Percentiles rank a stretch among this genome's conserved stretches.
Evolutionary conservation across 2,113 vertebrate genomes (phyloP).

Genomic region (Alces alces): DNA sequence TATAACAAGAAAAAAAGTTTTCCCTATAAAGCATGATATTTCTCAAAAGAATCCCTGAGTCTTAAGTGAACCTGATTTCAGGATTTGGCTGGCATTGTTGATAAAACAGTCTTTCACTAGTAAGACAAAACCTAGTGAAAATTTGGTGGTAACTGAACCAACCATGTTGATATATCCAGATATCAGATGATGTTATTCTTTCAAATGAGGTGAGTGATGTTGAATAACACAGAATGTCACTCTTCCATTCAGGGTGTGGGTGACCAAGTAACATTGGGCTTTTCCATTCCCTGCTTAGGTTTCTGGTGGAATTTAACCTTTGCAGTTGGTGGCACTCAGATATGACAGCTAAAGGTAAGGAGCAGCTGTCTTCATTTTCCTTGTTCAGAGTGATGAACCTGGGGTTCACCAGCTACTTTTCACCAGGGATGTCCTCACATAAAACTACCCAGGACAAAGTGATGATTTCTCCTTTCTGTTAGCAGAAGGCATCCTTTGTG

Average conservation of each 20-base stretch:
- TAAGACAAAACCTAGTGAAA: not conserved
- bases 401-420: not conserved
- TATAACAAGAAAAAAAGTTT: not conserved
- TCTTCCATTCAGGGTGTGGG: not conserved
- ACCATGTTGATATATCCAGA: not conserved
- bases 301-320: slow-evolving; percentile 98
- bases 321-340: slow-evolving; percentile 97
- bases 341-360: slow-evolving; percentile 91
- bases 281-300: slow-evolving; percentile 83
- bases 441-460: not conserved
- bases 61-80: not conserved
- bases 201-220: not conserved
- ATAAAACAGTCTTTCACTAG: not conserved
- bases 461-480: not conserved
- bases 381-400: not conserved
- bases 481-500: not conserved
- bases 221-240: not conserved
- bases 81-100: not conserved
- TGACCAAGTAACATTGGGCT: slow-evolving; percentile 51
- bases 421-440: not conserved
- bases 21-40: not conserved
- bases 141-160: not conserved
- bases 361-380: not conserved
- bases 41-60: not conserved
- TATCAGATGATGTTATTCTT: slow-evolving; percentile 1